Conservation (phyloP, 2,113 vertebrate genomes). For the Perca schrenkii region DNA sequence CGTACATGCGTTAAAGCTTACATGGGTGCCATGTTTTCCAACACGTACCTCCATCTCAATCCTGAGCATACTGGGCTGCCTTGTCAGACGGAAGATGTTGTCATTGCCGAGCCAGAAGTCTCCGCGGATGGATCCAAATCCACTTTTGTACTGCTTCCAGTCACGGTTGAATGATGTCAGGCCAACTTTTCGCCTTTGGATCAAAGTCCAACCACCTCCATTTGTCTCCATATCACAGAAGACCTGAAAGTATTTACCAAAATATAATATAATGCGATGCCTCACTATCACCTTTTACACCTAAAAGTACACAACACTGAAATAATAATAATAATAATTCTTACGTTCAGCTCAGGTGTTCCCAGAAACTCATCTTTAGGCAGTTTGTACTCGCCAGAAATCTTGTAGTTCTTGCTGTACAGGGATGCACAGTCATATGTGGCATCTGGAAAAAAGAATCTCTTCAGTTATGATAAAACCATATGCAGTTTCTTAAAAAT, state of each 20-base stretch:
- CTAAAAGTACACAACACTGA: neutral
- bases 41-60: constrained; percentile 93
- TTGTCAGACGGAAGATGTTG: constrained; percentile 92
- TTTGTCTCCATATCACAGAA: constrained; percentile 96
- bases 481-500: constrained; percentile 42
- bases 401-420: constrained; percentile 93
- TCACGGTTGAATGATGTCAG: constrained; percentile 92
- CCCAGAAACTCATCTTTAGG: constrained; percentile 95
- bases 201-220: constrained; percentile 95
- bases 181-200: constrained; percentile 95
- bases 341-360: constrained; percentile 92
- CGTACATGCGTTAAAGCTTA: constrained; percentile 10
- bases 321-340: constrained; percentile 28
- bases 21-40: constrained; percentile 6
- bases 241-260: constrained; percentile 83
- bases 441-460: constrained; percentile 85
- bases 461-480: constrained; percentile 45
- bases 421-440: constrained; percentile 96
- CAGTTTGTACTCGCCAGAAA: constrained; percentile 95
- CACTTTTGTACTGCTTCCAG: constrained; percentile 95
- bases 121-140: constrained; percentile 93
- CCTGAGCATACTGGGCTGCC: constrained; percentile 90
- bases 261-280: neutral
- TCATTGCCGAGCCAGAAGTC: constrained; percentile 99
- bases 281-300: neutral